Percentiles rank a stretch among this genome's conserved stretches.
Evolutionary conservation across 2,113 vertebrate species (phyloP).

Genomic region (Entelurus aequoreus): DNA sequence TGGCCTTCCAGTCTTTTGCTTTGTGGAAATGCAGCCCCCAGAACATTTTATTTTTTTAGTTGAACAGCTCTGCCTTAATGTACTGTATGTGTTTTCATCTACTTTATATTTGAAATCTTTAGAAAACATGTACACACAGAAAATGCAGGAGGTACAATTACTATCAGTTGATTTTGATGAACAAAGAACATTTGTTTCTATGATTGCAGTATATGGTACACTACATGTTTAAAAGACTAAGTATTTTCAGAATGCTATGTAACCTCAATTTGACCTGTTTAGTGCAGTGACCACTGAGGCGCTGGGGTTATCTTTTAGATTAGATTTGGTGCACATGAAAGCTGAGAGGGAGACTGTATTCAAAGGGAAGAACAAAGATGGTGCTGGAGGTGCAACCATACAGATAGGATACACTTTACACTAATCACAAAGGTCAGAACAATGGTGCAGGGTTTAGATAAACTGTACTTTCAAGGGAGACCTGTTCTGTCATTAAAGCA

Average conservation of each 20-base stretch:
- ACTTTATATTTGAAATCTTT: too few species aligned
- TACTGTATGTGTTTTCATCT: too few species aligned
- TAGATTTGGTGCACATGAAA: constrained; percentile 25
- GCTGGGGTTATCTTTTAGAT: not conserved
- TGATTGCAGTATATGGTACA: too few species aligned
- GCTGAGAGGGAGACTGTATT: constrained; percentile 25
- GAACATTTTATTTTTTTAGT: too few species aligned
- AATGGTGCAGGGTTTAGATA: constrained; percentile 25
- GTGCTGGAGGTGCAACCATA: constrained; percentile 23
- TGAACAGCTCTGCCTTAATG: too few species aligned
- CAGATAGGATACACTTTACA: not conserved
- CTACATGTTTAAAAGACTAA: not conserved
- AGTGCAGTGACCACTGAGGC: constrained; percentile 6
- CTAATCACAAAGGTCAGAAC: constrained; percentile 43
- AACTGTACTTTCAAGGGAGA: constrained; percentile 29
- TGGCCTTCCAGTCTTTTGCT: too few species aligned
- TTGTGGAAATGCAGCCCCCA: too few species aligned
- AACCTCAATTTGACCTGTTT: constrained; percentile 38
- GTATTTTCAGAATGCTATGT: not conserved
- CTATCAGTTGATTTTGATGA: too few species aligned
- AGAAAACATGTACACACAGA: too few species aligned
- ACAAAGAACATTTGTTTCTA: too few species aligned
- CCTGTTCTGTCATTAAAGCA: constrained; percentile 48
- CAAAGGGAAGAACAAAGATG: constrained; percentile 26
- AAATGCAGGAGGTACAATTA: too few species aligned